Conservation (phyloP, 2,888 invertebrate species). For the Drosophila heteroneura region DNA sequence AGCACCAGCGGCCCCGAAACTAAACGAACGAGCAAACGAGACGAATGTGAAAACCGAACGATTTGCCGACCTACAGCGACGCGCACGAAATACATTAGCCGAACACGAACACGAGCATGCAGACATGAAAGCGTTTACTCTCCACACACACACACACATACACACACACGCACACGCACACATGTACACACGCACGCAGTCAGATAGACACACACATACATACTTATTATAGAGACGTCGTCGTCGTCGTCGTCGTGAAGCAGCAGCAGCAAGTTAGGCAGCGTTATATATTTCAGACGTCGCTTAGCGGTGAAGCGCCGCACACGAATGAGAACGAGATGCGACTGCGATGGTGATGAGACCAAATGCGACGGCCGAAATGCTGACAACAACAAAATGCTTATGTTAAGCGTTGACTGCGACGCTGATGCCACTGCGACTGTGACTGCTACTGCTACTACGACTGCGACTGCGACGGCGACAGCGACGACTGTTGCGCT, state of each 20-base stretch:
- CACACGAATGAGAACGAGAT: slow-evolving; percentile 76
- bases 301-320: slow-evolving; percentile 80
- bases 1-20: slow-evolving; percentile 3
- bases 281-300: slow-evolving; percentile 59
- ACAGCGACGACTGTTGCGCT: slow-evolving; percentile 46
- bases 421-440: slow-evolving; percentile 24
- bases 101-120: slow-evolving; percentile 37
- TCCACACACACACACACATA: slow-evolving; percentile 3
- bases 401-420: slow-evolving; percentile 7
- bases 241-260: slow-evolving; percentile 19
- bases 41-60: slow-evolving; percentile 4
- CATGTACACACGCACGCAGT: neutral
- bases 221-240: slow-evolving; percentile 28
- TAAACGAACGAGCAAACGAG: slow-evolving; percentile 13
- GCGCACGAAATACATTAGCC: slow-evolving; percentile 31
- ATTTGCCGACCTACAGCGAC: slow-evolving; percentile 19
- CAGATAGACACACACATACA: slow-evolving; percentile 24
- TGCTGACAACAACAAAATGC: slow-evolving; percentile 37
- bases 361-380: slow-evolving; percentile 28
- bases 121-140: slow-evolving; percentile 5
- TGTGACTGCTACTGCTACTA: slow-evolving; percentile 16
- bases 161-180: neutral
- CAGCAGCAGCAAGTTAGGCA: slow-evolving; percentile 54
- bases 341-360: slow-evolving; percentile 47
- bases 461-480: slow-evolving; percentile 6